Base-by-base conservation (phyloP, 2,888 invertebrate species). In the Hecatera dysodea region DNA sequence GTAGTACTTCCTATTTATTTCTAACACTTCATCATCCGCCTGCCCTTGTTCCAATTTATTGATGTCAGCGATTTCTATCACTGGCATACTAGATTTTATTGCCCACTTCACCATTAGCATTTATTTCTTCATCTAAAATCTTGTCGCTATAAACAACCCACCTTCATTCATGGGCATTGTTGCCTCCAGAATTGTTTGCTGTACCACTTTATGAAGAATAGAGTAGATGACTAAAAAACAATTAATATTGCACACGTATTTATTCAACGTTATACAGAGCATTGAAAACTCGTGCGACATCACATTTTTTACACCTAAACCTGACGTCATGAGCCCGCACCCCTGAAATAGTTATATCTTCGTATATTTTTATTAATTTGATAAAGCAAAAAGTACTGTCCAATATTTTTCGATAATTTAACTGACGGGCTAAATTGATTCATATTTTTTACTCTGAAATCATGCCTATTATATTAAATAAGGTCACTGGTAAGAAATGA, bases 401-500 rank as follows among this genome's bases (percentile, higher is more conserved):
- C n/a, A n/a, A n/a, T n/a, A n/a, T n/a, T n/a, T n/a, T n/a, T n/a
- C n/a, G n/a, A n/a, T n/a, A n/a, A n/a, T n/a, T n/a, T n/a, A n/a
- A n/a, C n/a, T n/a, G n/a, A n/a, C n/a, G n/a, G n/a, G n/a, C n/a
- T n/a, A n/a, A n/a, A n/a, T n/a, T n/a, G n/a, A n/a, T n/a, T n/a
- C n/a, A n/a, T n/a, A n/a, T n/a, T n/a, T n/a, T n/a, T n/a, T n/a
- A n/a, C n/a, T n/a, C n/a, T n/a, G n/a, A 29, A 39, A 39, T 12
- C 12, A 39, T 0, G 2, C 15, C 15, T 7, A 29, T 29, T 50
- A 19, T 19, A 66, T 29, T 39, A 22, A 9, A 66, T 24, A 50
- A 42, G 29, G 68, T 70, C n/a, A 46, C 8, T 12, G 17, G 17
- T 46, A 24, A 55, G 39, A 55, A 46, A 22, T 29, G 27, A 12